Base-by-base conservation (phyloP, 1,140 invertebrate species). In the Chrysoperla carnea region DNA sequence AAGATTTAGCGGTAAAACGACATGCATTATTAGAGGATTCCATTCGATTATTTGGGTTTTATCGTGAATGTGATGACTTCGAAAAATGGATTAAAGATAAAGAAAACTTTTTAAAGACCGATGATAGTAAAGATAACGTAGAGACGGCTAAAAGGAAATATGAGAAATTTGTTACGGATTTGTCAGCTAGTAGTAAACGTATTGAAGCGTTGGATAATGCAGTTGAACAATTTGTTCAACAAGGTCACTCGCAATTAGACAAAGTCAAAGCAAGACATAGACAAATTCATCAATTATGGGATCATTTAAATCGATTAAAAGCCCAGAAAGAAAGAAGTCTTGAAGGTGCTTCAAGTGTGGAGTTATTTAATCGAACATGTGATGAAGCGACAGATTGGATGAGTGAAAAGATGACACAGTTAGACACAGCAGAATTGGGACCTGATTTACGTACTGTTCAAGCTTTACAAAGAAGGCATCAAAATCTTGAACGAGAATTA, bases 81-180 rank as follows among this genome's bases (percentile, higher is more conserved):
- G 92, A 96, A 62, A 81, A 82, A 48, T 98, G 94, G 94, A 93
- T 97, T 55, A 83, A 82, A 52, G 92, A 97, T 44, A 96, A 93
- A 57, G 88, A 94, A 60, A 81, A 84, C 54, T 73, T 93, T 61
- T 65, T 97, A 15, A 68, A 80, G 36, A 72, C 80, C 8, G 86
- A 92, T 44, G 90, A 95, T 50, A 75, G 75, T 9, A 70, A 76
- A 11, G 87, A 92, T 46, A 87, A 83, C 52, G 89, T 97, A n/a
- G 88, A 94, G 53, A 87, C 81, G 14, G 87, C 90, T 12, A 90
- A 88, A 58, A 75, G 88, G 53, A 94, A 95, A 63, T 96, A 94
- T 62, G 89, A 95, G 74, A 90, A 93, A 66, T 89, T 97, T 62
- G 71, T 96, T 5, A 97, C 93, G 0, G 93, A 96, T 57, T 62